These are phyloP conservation scores for Hippocampus kuda DNA, from an alignment of 2,797 vertebrate genomes.

Conservation along the genomic window DNA sequence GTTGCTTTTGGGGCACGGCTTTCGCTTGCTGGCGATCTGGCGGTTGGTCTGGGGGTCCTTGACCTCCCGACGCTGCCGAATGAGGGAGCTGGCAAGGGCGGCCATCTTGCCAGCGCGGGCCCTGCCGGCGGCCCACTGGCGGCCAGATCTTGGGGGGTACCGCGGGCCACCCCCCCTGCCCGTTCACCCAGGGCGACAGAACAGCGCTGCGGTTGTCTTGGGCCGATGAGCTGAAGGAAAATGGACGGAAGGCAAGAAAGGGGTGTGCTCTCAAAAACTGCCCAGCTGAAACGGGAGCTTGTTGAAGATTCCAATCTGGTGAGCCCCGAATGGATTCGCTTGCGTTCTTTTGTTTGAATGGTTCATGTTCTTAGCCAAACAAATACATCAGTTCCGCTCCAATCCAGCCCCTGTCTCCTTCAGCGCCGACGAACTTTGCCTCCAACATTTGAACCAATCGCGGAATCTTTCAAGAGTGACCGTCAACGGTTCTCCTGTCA, in stretches of 20 bases:
- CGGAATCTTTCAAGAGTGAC: background rate
- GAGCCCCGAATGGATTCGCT: constrained; percentile 19
- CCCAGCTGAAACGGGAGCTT: background rate
- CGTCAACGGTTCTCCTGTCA: constrained; percentile 19
- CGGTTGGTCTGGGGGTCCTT: constrained; percentile 79
- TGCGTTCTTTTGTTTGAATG: constrained; percentile 11
- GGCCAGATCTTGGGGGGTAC: constrained; percentile 59
- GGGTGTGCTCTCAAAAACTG: background rate
- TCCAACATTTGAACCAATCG: constrained; percentile 16
- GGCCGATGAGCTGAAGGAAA: constrained; percentile 15
- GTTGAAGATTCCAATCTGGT: constrained; percentile 20
- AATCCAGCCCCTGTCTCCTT: constrained; percentile 3
- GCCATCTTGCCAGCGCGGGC: constrained; percentile 71
- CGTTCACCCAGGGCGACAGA: constrained; percentile 63
- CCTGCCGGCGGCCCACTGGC: constrained; percentile 51
- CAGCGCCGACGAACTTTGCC: constrained; percentile 38
- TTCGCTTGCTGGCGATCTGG: constrained; percentile 76
- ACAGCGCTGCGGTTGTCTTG: constrained; percentile 37
- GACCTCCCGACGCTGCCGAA: constrained; percentile 82
- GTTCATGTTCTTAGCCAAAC: constrained; percentile 24
- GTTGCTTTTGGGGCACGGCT: constrained; percentile 82
- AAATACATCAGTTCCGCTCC: constrained; percentile 8
- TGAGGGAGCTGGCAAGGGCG: constrained; percentile 83
- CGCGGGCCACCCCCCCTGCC: constrained; percentile 64
- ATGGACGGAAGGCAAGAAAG: constrained; percentile 9